Conservation (phyloP, 2,113 vertebrate genomes). For the Ifrita kowaldi region DNA sequence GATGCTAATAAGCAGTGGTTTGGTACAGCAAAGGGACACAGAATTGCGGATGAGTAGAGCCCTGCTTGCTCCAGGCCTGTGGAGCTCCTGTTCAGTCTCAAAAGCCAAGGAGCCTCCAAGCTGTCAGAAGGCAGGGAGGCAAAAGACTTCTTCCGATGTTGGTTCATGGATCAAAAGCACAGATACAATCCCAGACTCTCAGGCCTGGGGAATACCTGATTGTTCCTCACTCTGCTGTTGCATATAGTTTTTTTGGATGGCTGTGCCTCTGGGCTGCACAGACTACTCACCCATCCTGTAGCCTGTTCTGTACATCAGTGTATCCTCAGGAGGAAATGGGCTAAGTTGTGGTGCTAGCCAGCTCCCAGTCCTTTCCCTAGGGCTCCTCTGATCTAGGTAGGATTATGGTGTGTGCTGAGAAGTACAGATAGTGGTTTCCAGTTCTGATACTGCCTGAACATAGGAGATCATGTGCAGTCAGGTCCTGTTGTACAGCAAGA, state of each 20-base stretch:
- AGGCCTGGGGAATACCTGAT: not conserved
- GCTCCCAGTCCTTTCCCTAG: not conserved
- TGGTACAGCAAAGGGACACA: not conserved
- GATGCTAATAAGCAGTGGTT: not conserved
- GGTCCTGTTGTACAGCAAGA: not conserved
- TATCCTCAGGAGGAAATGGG: not conserved
- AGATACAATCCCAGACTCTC: not conserved
- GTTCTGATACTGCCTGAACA: not conserved
- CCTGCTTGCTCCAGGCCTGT: not conserved
- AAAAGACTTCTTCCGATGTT: not conserved
- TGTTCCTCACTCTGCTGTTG: not conserved
- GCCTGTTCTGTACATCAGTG: not conserved
- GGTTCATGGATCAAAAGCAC: not conserved
- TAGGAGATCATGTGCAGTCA: not conserved
- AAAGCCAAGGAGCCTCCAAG: not conserved
- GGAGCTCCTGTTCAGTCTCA: not conserved
- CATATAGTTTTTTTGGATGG: not conserved
- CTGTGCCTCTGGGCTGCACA: not conserved
- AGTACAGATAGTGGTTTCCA: not conserved
- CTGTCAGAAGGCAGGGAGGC: not conserved
- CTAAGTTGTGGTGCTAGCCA: not conserved
- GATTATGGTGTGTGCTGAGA: not conserved
- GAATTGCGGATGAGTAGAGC: accelerated
- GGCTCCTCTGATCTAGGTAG: not conserved
- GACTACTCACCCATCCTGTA: not conserved